Base-by-base conservation (phyloP, 2,888 invertebrate genomes). In the Leptopterna dolabrata region DNA sequence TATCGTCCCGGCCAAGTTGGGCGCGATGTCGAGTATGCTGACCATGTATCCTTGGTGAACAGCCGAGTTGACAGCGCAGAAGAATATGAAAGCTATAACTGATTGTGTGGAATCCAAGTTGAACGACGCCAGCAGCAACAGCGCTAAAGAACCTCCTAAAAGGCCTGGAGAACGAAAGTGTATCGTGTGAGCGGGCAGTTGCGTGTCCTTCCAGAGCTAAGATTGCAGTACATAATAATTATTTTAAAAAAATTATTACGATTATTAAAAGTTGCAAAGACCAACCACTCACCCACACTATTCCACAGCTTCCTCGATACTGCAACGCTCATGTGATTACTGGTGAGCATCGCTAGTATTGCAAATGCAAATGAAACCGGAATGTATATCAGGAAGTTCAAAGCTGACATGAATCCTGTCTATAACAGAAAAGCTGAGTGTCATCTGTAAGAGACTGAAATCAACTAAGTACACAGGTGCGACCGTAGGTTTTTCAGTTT, bases 1-100 rank as follows among this genome's bases (percentile, higher is more conserved):
- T n/a, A 86, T 30, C n/a, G 71, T 87, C 13, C 87, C 87, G 13
- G 87, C 80, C 16, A 87, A 73, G 41, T 82, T 87, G 14, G 87
- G 87, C 19, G 87, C 63, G 14, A 87, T 30, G 47, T 86, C 76
- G 16, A 86, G 24, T 47, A 55, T 55, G 41, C 76, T 86, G 36
- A 41, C 27, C 30, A 73, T 76, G 51, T 45, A 86, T 9, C 86
- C 86, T 19, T 29, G 43, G 30, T 47, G 43, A 9, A 43, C 36
- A 27, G 47, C 83, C 1, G 83, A 63, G 19, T 83, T 83, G 7
- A 45, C 41, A n/a, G 71, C 43, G 16, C 47, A 27, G 13, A 36
- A 36, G 43, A 83, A 30, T 19, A 63, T 71, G 27, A 70, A 27
- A 6, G 63, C 36, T 7, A 24, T 36, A 4, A 83, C 30, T 7